Evolutionary conservation across 1,140 invertebrate genomes (phyloP).

Genomic region (Drosophila littoralis): DNA sequence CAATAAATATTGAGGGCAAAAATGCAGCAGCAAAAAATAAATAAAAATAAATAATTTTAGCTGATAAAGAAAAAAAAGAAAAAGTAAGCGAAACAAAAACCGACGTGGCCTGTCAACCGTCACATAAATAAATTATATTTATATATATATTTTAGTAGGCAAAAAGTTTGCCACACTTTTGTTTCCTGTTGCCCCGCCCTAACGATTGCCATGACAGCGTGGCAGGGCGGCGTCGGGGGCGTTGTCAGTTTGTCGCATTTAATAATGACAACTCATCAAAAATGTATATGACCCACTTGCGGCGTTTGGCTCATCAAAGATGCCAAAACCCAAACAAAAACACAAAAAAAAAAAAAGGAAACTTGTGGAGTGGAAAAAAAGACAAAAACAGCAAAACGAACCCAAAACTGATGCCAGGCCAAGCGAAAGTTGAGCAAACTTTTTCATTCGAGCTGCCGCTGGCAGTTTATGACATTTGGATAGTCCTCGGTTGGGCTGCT

Average conservation of each 20-base stretch:
- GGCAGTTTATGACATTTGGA: slow-evolving; percentile 75
- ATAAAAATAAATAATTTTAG: slow-evolving; percentile 28
- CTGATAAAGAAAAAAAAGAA: slow-evolving; percentile 50
- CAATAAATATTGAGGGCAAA: slow-evolving; percentile 29
- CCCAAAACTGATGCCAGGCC: slow-evolving; percentile 36
- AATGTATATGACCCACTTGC: slow-evolving; percentile 81
- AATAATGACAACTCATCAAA: slow-evolving; percentile 83
- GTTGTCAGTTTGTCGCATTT: slow-evolving; percentile 57
- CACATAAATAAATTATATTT: slow-evolving; percentile 78
- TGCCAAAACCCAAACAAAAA: slow-evolving; percentile 49
- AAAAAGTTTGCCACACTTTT: slow-evolving; percentile 44
- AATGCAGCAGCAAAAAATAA: slow-evolving; percentile 11
- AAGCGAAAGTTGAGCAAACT: slow-evolving; percentile 60
- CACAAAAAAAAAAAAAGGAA: slow-evolving; percentile 32
- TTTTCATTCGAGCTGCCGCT: slow-evolving; percentile 52
- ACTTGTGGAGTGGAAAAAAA: slow-evolving; percentile 21
- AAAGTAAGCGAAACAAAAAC: slow-evolving; percentile 31
- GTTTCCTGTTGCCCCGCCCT: slow-evolving; percentile 34
- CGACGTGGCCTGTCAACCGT: slow-evolving; percentile 63
- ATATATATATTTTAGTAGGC: slow-evolving; percentile 56
- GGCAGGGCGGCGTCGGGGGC: neutral
- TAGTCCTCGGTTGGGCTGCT: slow-evolving; percentile 48
- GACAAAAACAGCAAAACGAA: slow-evolving; percentile 30
- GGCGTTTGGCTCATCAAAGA: slow-evolving; percentile 51
- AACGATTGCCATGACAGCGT: slow-evolving; percentile 40